Base-by-base conservation (phyloP, 2,113 vertebrate genomes). In the Chrysochloris asiatica region DNA sequence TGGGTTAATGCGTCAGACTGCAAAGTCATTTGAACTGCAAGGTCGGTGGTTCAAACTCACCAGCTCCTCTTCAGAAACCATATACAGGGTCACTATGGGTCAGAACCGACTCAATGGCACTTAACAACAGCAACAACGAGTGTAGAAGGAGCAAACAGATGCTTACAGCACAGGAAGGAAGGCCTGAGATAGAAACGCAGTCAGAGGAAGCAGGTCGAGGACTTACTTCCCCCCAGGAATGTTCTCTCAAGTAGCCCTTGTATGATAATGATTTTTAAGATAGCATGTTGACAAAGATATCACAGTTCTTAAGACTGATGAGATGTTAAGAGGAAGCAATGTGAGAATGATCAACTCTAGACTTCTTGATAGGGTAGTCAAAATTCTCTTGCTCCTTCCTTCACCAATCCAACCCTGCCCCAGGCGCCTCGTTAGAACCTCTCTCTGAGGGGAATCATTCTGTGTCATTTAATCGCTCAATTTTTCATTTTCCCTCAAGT, bases 341-440 rank as follows among this genome's bases (percentile, higher is more conserved):
- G 33, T 50, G 54, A 86, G 12, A 19, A 92, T 91, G 87, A 83
- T 71, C 92, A 88, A 63, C 22, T 56, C 61, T 36, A 79, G 52
- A 69, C 26, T 59, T 59, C 71, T 26, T 43, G 80, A 86, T 13
- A 67, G 83, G 54, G 17, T 45, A 87, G 45, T 59, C 59, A 28
- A 61, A 30, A 61, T 56, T 56, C 10, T 69, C 48, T 86, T 63
- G 41, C 26, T 77, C 52, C 26, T 38, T 93, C 69, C 75, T 52
- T 83, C 4, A 38, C 28, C 9, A 45, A 21, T 76, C n/a, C 12
- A 36, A 1, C 8, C 11, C 48, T 79, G 21, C 3, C 38, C 22
- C 38, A 10, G 78, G 47, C 36, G 83, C 43, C 2, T 13, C 12
- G 33, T 17, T 36, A 41, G 43, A 45, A 48, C 12, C 41, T 3